Base-by-base conservation (phyloP, 2,888 invertebrate species). In the Agrotis ipsilon region DNA sequence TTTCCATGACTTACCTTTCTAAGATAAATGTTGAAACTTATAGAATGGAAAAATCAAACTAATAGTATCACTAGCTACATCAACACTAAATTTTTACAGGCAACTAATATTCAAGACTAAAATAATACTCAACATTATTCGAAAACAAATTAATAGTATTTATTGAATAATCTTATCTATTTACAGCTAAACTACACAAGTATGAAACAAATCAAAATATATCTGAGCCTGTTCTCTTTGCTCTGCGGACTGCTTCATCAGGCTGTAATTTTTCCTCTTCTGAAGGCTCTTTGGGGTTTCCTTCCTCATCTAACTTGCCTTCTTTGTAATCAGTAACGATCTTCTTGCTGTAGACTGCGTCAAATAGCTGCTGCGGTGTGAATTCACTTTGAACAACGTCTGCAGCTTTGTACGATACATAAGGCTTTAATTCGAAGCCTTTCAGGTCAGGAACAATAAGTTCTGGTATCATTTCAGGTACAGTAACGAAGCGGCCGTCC, bases 401-500 rank as follows among this genome's bases (percentile, higher is more conserved):
- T 4, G 97, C 96, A 0, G 97, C 97, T 92, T 97, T 97, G 92
- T 99, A 99, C 0, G 99, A 98, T 0, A 99, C 99, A 87, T 99
- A 99, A 0, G 99, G 99, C 92, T 98, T 99, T 24, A 99, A 94
- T 94, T 97, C 95, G 89, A 98, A 99, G 81, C 96, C 97, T 78
- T 97, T 97, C 32, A 99, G 94, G 92, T 99, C 97, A 0, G 99
- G 99, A 3, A 99, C 99, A 69, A 99, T 97, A 19, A 99, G 91
- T 90, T 99, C 98, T 0, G 99, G 99, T 79, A 98, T 97, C 97
- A 98, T 99, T 96, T 99, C 99, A 1, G 98, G 98, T 5, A 99
- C 95, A 18, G 91, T 85, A 1, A 97, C 91, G 88, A 96, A 98
- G 80, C 96, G 95, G 0, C 97, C 97, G 60, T 97, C 94, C 5